phyloP scores from a whole-genome alignment of 2,888 invertebrate genomes.

The Ophion ventricosus region DNA sequence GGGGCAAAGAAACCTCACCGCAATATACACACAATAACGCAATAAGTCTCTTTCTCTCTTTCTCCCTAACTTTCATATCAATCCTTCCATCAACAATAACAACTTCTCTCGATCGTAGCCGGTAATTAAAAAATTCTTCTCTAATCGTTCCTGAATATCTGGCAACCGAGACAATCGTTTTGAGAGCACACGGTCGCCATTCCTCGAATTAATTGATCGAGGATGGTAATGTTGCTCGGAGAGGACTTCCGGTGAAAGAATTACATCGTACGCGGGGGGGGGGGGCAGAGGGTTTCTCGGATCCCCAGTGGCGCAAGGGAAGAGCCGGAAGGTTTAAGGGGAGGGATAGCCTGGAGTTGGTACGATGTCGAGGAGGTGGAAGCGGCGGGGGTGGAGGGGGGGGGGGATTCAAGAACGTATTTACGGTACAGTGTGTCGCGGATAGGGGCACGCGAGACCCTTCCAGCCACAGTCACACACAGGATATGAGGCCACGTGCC shows the following conservation, averaged over 20 bases:
- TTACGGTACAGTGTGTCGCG: conserved; percentile 17
- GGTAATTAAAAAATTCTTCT: conserved; percentile 13
- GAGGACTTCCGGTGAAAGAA: conserved; percentile 36
- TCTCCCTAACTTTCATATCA: too few species aligned
- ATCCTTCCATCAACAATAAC: too few species aligned
- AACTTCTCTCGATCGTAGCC: not conserved
- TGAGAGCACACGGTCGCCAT: not conserved
- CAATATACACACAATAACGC: too few species aligned
- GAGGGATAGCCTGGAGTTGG: not conserved
- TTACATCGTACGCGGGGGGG: not conserved
- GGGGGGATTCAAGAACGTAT: conserved; percentile 18
- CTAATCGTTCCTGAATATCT: conserved; percentile 20
- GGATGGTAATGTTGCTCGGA: conserved; percentile 6
- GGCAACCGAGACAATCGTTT: not conserved
- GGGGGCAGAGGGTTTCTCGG: too few species aligned
- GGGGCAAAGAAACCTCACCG: too few species aligned
- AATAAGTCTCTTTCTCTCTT: too few species aligned
- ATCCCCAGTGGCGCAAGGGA: too few species aligned
- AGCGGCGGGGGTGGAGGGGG: not conserved
- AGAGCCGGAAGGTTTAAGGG: not conserved
- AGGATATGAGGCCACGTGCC: conserved; percentile 60
- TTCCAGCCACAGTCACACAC: not conserved
- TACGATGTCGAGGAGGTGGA: too few species aligned
- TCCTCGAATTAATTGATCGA: conserved; percentile 29
- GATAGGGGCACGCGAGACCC: conserved; percentile 48